phyloP scores from a whole-genome alignment of 2,797 vertebrate genomes.

The Microhierax caerulescens region DNA sequence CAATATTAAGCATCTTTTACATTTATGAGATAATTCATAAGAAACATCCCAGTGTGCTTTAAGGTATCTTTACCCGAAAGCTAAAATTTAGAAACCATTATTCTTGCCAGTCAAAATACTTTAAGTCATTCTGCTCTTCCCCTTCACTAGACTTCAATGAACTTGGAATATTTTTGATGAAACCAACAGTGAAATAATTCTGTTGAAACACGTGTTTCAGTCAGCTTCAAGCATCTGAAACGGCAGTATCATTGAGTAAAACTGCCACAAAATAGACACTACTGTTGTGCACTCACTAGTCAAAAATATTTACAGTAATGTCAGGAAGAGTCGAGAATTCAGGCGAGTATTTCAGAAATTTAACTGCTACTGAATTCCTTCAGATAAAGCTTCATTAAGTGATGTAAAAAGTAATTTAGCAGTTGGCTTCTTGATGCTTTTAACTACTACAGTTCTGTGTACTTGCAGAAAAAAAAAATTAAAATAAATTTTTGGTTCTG shows the following conservation, averaged over 20 bases:
- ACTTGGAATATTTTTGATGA: conserved; percentile 14
- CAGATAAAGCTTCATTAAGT: neutral
- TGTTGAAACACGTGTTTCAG: neutral
- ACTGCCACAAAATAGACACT: neutral
- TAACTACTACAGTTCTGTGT: neutral
- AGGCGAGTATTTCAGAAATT: neutral
- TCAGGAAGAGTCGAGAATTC: neutral
- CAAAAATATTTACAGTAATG: conserved; percentile 9
- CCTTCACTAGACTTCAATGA: neutral
- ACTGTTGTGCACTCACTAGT: neutral
- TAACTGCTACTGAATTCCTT: neutral
- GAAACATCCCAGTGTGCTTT: neutral
- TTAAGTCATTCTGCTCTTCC: neutral
- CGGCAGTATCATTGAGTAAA: neutral
- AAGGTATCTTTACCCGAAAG: neutral
- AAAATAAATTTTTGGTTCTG: neutral
- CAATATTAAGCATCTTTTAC: neutral
- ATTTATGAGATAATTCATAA: neutral
- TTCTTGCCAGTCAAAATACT: neutral
- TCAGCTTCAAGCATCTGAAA: neutral
- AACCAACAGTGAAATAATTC: neutral
- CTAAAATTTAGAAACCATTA: neutral
- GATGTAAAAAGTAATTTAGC: neutral
- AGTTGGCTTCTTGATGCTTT: neutral
- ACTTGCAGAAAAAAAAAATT: neutral